A percentile compares a stretch with the other conserved stretches of the same genome.
Conservation (phyloP, 2,113 vertebrate genomes). For the Nanorana parkeri region DNA sequence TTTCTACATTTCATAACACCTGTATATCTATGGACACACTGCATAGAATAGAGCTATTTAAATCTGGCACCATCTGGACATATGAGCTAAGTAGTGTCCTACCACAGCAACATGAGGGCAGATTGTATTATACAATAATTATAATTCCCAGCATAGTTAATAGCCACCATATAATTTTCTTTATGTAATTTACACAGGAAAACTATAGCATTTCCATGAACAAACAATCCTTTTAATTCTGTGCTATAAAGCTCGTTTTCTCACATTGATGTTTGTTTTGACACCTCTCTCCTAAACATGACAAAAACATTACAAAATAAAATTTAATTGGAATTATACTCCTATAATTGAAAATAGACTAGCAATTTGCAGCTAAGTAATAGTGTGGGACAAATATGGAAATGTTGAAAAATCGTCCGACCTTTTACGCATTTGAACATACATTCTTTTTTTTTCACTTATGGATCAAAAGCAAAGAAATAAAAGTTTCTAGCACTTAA, state of each 20-base stretch:
- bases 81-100: no score
- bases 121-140: no score
- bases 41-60: no score
- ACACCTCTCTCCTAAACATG: conserved; percentile 26
- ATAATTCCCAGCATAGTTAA: not conserved
- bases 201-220: not conserved
- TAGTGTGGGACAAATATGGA: conserved; percentile 29
- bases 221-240: conserved; percentile 3
- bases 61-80: no score
- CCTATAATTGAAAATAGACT: conserved; percentile 34
- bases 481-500: conserved; percentile 51
- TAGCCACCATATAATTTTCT: not conserved
- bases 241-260: conserved; percentile 7
- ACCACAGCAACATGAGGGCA: no score
- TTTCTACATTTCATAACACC: no score
- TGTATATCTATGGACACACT: no score
- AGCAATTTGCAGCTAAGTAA: conserved; percentile 39
- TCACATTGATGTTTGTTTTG: conserved; percentile 25
- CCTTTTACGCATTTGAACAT: conserved; percentile 27
- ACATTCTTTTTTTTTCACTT: conserved; percentile 19
- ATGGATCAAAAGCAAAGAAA: conserved; percentile 39
- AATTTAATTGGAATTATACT: conserved; percentile 4
- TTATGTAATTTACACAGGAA: not conserved
- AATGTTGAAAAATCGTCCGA: conserved; percentile 25
- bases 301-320: conserved; percentile 37